These are phyloP conservation scores for Taxidea taxus DNA, from an alignment of 2,113 vertebrate genomes.

Conservation along the genomic window DNA sequence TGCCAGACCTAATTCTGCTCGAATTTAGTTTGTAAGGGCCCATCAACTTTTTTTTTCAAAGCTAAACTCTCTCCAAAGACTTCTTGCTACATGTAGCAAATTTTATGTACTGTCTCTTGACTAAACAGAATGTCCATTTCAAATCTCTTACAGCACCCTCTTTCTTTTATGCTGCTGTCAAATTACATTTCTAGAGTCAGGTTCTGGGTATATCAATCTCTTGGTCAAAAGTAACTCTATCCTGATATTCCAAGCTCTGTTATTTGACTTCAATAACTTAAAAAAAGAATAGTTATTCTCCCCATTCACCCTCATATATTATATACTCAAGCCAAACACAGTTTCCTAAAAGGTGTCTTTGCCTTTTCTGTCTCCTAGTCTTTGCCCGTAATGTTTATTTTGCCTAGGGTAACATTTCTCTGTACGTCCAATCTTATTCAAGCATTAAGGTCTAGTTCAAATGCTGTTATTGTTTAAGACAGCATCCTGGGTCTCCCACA, in stretches of 20 bases:
- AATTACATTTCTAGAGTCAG: conserved; percentile 6
- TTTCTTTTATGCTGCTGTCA: neutral
- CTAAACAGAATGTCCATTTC: neutral
- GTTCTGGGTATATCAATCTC: neutral
- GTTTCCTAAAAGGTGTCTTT: neutral
- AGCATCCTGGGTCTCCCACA: neutral
- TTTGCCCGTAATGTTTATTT: neutral
- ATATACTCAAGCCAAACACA: neutral
- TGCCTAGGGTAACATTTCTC: neutral
- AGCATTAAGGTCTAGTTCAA: neutral
- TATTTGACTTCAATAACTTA: conserved; percentile 8
- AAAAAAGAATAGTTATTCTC: neutral
- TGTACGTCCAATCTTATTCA: neutral
- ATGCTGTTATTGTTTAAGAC: neutral
- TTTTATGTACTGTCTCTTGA: neutral
- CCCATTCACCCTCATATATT: neutral
- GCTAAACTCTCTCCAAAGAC: conserved; percentile 29
- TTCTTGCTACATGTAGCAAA: neutral
- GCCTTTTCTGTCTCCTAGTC: neutral
- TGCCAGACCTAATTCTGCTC: neutral
- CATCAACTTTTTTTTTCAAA: conserved; percentile 27
- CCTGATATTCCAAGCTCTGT: neutral
- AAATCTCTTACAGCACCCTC: neutral
- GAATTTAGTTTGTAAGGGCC: neutral
- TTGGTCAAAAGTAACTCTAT: neutral